Base-by-base conservation (phyloP, 2,888 invertebrate genomes). In the Coelinius sp. region DNA sequence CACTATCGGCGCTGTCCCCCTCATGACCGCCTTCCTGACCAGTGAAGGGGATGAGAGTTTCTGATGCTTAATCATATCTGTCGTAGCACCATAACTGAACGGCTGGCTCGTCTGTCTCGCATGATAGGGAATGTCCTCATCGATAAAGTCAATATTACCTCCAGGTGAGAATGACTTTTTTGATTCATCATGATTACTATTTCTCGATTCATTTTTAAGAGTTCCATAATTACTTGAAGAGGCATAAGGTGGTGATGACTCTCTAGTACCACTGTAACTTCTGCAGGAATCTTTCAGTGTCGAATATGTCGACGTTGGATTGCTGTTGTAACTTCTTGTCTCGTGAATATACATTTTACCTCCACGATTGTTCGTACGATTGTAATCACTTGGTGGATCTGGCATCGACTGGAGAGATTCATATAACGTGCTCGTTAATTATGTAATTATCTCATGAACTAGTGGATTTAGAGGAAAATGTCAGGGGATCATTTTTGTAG, bases 51-150 rank as follows among this genome's bases (percentile, higher is more conserved):
- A 95, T 83, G 94, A 93, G 78, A 95, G 91, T 83, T 94, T 94
- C 87, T 93, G 91, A 83, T 93, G 91, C 76, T 92, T 93, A 82
- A 93, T 90, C 93, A 93, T 93, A 84, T 90, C 91, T 81, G 90
- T 88, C 74, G 92, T 91, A 75, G 91, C 93, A 71, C 95, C 95
- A 92, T 97, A 97, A 71, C 95, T 94, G 89, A 96, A 96, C 75
- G 97, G 97, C 82, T 94, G 92, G 82, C 95, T 94, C 88, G 96
- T 94, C 81, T 94, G 93, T 83, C 96, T 91, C 84, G 96, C 96
- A 93, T 97, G 96, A 89, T 97, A 97, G 80, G 97, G 96, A 87
- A 95, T 95, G 87, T 92, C 91, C 77, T 90, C 90, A 78, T 90
- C 90, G 78, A 90, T 91, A 86, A 88, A 89, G 85, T 88, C 89